Evolutionary conservation across 2,888 invertebrate species (phyloP).

Genomic region (Phyto melanocephala): DNA sequence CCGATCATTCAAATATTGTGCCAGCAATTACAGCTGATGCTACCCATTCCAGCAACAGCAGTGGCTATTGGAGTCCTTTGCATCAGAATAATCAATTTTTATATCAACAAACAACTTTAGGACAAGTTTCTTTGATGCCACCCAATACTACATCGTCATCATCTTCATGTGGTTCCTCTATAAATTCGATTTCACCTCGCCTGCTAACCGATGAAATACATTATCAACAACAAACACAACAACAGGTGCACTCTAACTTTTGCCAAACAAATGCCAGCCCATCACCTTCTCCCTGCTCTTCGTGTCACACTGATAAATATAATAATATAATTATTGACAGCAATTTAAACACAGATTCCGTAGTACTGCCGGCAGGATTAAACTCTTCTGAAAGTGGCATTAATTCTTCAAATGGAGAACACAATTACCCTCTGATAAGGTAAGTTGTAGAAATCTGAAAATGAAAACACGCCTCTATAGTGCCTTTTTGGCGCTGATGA

Average conservation of each 20-base stretch:
- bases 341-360: neutral
- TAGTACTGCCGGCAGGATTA: neutral
- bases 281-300: constrained; percentile 38
- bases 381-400: constrained; percentile 37
- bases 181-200: constrained; percentile 62
- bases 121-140: constrained; percentile 23
- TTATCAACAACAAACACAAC: constrained; percentile 26
- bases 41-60: constrained; percentile 38
- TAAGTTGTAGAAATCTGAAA: constrained; percentile 21
- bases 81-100: constrained; percentile 43
- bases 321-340: neutral
- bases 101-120: constrained; percentile 51
- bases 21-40: constrained; percentile 32
- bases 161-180: constrained; percentile 53
- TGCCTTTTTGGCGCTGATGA: too few species aligned
- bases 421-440: constrained; percentile 6
- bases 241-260: constrained; percentile 6
- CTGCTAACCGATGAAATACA: constrained; percentile 38
- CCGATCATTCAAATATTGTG: constrained; percentile 59
- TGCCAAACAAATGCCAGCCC: neutral
- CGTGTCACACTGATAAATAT: constrained; percentile 36
- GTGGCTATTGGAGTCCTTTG: constrained; percentile 64
- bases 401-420: constrained; percentile 1
- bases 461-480: too few species aligned
- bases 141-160: constrained; percentile 38